A percentile compares a stretch with the other conserved stretches of the same genome.
Conservation (phyloP, 2,888 invertebrate genomes). For the Eulithis prunata region DNA sequence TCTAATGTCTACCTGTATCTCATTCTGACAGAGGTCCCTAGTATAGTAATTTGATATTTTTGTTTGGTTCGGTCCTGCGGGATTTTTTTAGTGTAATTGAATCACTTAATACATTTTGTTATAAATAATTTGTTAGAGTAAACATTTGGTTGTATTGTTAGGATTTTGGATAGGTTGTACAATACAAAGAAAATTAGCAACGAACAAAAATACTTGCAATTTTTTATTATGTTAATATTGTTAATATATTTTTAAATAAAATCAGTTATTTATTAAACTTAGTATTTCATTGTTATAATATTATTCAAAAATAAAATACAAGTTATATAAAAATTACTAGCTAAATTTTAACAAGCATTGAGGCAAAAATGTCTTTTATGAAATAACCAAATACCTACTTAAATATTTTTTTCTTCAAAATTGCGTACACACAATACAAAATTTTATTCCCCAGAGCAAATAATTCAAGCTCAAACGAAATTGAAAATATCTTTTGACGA, state of each 20-base stretch:
- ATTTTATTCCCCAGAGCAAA: slow-evolving; percentile 25
- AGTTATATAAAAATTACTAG: too few species aligned
- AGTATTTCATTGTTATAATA: too few species aligned
- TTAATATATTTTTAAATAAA: too few species aligned
- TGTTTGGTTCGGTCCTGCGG: slow-evolving; percentile 56
- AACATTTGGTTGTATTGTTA: slow-evolving; percentile 71
- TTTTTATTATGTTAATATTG: too few species aligned
- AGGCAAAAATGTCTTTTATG: not conserved
- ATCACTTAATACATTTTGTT: slow-evolving; percentile 64
- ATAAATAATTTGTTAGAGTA: slow-evolving; percentile 78
- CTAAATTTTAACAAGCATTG: not conserved
- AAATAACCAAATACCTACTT: not conserved
- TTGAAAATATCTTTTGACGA: slow-evolving; percentile 32
- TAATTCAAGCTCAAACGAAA: slow-evolving; percentile 38
- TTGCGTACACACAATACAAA: slow-evolving; percentile 8
- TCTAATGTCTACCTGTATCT: slow-evolving; percentile 42
- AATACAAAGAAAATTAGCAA: not conserved
- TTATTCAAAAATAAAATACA: too few species aligned
- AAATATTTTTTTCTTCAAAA: slow-evolving; percentile 1
- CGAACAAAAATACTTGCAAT: too few species aligned
- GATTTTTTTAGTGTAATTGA: slow-evolving; percentile 59
- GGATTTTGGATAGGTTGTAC: slow-evolving; percentile 53
- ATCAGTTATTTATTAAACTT: too few species aligned
- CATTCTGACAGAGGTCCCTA: slow-evolving; percentile 42
- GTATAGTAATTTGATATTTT: slow-evolving; percentile 72